A percentile compares a stretch with the other conserved stretches of the same genome.
phyloP scores from a whole-genome alignment of 2,888 invertebrate species.

The Harmothoe impar region DNA sequence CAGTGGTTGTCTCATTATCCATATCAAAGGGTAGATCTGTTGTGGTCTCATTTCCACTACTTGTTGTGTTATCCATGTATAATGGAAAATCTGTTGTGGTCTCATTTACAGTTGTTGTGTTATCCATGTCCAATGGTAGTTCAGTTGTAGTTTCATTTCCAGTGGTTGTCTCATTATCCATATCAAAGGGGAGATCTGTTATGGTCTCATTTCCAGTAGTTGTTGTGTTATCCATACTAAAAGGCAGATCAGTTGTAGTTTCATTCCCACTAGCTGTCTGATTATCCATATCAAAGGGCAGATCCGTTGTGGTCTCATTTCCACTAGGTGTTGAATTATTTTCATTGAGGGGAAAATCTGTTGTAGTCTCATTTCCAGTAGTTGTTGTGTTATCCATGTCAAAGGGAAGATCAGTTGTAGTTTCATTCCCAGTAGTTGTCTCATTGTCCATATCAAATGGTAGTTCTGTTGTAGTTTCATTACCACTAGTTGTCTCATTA shows the following conservation, averaged over 20 bases:
- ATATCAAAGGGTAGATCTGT: background rate
- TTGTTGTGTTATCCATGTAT: background rate
- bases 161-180: background rate
- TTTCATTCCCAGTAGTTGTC: background rate
- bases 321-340: background rate
- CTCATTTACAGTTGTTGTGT: background rate
- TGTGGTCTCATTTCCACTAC: background rate
- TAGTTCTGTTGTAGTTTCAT: background rate
- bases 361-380: background rate
- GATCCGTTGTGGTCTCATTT: background rate
- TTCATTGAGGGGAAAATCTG: background rate
- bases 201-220: background rate
- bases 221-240: background rate
- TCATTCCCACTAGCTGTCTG: background rate
- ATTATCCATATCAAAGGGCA: conserved; percentile 2
- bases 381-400: background rate
- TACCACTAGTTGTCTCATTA: background rate
- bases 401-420: background rate
- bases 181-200: background rate
- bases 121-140: background rate
- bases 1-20: background rate
- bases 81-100: background rate
- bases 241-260: background rate
- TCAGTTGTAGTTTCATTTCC: background rate
- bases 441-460: background rate